phyloP scores from a whole-genome alignment of 1,140 invertebrate genomes.

The Papilio xuthus region DNA sequence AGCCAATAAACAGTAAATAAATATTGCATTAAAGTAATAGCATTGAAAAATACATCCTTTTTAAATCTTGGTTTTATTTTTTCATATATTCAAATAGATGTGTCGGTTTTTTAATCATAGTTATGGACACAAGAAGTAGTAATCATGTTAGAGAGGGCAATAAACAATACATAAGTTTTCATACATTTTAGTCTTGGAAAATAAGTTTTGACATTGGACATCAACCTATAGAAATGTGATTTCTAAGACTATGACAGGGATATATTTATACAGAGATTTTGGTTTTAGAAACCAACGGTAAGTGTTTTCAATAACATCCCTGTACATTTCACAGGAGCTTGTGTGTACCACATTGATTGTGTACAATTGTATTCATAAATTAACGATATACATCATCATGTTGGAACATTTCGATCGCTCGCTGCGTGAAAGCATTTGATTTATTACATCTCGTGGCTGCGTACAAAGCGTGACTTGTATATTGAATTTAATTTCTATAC shows the following conservation, averaged over 20 bases:
- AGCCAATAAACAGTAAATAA: slow-evolving; percentile 15
- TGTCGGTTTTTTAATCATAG: background rate
- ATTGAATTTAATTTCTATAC: slow-evolving; percentile 27
- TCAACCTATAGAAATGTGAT: too few relatives aligned
- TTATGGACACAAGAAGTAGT: too few relatives aligned
- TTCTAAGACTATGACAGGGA: too few relatives aligned
- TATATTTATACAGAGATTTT: too few relatives aligned
- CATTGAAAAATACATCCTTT: background rate
- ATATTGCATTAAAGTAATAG: slow-evolving; percentile 2
- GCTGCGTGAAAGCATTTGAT: slow-evolving; percentile 34
- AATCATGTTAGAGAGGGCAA: too few relatives aligned
- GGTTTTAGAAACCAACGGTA: too few relatives aligned
- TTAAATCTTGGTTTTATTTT: background rate
- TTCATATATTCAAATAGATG: background rate
- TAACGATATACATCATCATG: slow-evolving; percentile 10
- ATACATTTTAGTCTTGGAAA: too few relatives aligned
- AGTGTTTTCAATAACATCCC: background rate
- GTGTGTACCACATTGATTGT: background rate
- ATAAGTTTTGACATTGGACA: too few relatives aligned
- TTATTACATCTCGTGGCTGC: slow-evolving; percentile 21
- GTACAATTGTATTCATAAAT: slow-evolving; percentile 31
- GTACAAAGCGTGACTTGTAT: slow-evolving; percentile 31
- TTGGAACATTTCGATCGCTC: slow-evolving; percentile 18
- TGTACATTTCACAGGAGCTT: background rate
- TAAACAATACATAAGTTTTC: too few relatives aligned